Percentiles rank a stretch among this genome's conserved stretches.
Evolutionary conservation across 2,797 vertebrate genomes (phyloP).

Genomic region (Eidolon dupreanum): DNA sequence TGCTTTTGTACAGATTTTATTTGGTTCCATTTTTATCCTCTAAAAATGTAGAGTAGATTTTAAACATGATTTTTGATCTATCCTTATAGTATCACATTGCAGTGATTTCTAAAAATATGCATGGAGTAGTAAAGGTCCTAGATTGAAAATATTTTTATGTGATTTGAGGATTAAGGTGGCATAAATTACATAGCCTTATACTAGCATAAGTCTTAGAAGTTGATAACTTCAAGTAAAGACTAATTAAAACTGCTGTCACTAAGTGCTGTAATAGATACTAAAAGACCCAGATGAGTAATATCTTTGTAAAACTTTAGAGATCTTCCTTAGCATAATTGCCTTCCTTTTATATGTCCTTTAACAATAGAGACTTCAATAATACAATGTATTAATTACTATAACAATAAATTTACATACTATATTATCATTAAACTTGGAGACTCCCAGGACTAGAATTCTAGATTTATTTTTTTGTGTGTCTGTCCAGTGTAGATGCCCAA

Average conservation of each 20-base stretch:
- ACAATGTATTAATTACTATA: not conserved
- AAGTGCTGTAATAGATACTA: not conserved
- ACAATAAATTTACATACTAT: not conserved
- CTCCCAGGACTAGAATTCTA: not conserved
- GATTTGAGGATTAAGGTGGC: slow-evolving; percentile 7
- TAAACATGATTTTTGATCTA: not conserved
- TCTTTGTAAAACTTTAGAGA: not conserved
- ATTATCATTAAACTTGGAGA: not conserved
- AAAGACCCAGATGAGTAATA: not conserved
- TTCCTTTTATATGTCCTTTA: not conserved
- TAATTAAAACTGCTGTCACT: not conserved
- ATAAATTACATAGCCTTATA: slow-evolving; percentile 9
- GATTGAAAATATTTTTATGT: slow-evolving; percentile 33
- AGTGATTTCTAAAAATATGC: slow-evolving; percentile 42
- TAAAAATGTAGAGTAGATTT: slow-evolving; percentile 31
- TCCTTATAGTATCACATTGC: not conserved
- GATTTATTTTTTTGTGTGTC: not conserved
- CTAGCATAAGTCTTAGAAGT: not conserved
- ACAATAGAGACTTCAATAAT: not conserved
- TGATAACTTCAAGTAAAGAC: slow-evolving; percentile 37
- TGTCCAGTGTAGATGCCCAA: not conserved
- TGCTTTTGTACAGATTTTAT: slow-evolving; percentile 6
- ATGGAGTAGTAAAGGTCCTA: slow-evolving; percentile 26
- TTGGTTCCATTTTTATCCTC: slow-evolving; percentile 14
- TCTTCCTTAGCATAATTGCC: not conserved